Evolutionary conservation across 2,113 vertebrate genomes (phyloP).

Genomic region (Oncorhynchus keta): DNA sequence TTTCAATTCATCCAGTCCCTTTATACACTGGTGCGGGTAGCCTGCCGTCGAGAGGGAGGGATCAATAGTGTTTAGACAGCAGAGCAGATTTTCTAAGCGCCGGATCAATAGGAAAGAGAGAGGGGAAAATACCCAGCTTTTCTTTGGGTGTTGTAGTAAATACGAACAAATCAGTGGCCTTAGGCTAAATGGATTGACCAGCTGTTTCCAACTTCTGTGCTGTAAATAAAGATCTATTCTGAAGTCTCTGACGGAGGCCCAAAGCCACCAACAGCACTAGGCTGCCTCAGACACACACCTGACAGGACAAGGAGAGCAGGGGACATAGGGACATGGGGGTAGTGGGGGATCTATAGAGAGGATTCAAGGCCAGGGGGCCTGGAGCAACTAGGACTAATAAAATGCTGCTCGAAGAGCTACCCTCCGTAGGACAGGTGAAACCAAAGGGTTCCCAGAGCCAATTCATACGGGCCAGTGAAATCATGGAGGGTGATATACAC

Average conservation of each 20-base stretch:
- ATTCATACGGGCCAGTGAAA: neutral
- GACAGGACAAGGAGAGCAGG: neutral
- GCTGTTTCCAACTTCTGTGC: slow-evolving; percentile 77
- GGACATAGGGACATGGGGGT: neutral
- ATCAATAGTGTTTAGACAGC: slow-evolving; percentile 95
- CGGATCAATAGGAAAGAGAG: slow-evolving; percentile 85
- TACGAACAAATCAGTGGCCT: slow-evolving; percentile 87
- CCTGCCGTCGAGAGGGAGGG: slow-evolving; percentile 79
- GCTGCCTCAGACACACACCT: slow-evolving; percentile 16
- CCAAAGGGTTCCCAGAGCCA: neutral
- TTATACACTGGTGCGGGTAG: slow-evolving; percentile 82
- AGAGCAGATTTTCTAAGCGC: slow-evolving; percentile 87
- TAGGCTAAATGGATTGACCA: slow-evolving; percentile 88
- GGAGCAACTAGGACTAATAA: neutral
- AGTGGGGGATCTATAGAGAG: no score
- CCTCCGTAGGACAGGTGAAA: neutral
- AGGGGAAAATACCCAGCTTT: slow-evolving; percentile 79
- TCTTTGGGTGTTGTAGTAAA: slow-evolving; percentile 82
- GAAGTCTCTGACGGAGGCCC: slow-evolving; percentile 68
- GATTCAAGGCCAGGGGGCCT: neutral
- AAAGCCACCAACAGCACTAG: slow-evolving; percentile 42
- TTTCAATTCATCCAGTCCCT: slow-evolving; percentile 89
- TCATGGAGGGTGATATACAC: neutral
- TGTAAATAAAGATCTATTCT: slow-evolving; percentile 83
- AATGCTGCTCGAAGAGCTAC: neutral